Evolutionary conservation across 2,113 vertebrate species (phyloP).

Genomic region (Chaetorhynchus papuensis): DNA sequence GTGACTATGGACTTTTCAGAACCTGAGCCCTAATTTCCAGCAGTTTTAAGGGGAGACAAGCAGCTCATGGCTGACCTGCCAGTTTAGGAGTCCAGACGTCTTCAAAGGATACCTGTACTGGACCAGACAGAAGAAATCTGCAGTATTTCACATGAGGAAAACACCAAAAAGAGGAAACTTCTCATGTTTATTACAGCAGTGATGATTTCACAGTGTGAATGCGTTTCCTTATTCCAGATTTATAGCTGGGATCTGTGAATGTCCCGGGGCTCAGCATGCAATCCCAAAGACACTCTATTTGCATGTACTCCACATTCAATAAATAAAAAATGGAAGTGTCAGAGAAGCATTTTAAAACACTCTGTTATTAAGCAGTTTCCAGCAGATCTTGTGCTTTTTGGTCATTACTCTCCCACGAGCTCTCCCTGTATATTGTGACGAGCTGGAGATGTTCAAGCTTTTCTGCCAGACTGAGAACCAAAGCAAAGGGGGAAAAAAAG

Average conservation of each 20-base stretch:
- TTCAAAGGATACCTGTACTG: neutral
- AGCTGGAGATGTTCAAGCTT: neutral
- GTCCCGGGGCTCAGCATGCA: neutral
- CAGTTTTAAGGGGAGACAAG: neutral
- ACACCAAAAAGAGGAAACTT: neutral
- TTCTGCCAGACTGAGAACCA: neutral
- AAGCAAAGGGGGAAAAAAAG: neutral
- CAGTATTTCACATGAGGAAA: neutral
- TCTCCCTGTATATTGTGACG: neutral
- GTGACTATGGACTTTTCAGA: neutral
- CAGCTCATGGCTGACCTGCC: neutral
- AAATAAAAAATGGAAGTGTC: slow-evolving; percentile 36
- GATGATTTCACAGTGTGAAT: neutral
- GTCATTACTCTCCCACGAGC: slow-evolving; percentile 6
- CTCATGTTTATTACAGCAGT: neutral
- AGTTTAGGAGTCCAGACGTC: neutral
- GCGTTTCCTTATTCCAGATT: neutral
- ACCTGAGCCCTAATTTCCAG: neutral
- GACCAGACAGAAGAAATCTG: neutral
- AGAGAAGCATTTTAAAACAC: neutral
- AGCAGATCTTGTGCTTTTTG: neutral
- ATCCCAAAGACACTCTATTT: neutral
- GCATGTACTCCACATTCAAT: neutral
- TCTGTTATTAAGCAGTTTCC: slow-evolving; percentile 20
- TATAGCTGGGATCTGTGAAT: neutral